Evolutionary conservation across 2,888 invertebrate species (phyloP), one percentile per base, ranked within the genome.

Genomic region (Ditula angustiorana): DNA sequence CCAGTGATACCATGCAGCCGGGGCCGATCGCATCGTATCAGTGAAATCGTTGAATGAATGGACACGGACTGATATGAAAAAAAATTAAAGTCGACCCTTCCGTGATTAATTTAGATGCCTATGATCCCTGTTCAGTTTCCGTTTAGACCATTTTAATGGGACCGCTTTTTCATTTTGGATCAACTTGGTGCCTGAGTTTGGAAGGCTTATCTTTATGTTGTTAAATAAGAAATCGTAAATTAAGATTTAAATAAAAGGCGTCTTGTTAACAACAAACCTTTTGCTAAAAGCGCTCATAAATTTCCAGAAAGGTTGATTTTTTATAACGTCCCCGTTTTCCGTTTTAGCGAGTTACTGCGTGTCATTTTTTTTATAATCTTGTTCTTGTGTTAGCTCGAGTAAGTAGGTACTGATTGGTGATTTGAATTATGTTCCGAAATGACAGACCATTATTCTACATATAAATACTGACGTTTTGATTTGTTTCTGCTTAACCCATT

Each of bases 201-300:
- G 78, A 71, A 75, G 72, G 75, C 84, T 88, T 88, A 88, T 88
- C 88, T 89, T 83, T 83, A 82, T 74, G 78, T 78, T 80, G 76
- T 81, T 80, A 80, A 76, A 83, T 80, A 83, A 83, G 80, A 79
- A 85, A 85, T 81, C 88, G 85, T 89, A 89, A 89, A 88, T 89
- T 86, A 85, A 85, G 87, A 82, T 88, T 87, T 86, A 88, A 89
- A 88, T 88, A 88, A 89, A 88, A 88, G 83, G 85, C 80, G 85
- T 86, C 88, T 87, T 90, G 88, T 89, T 87, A 90, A 89, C 88
- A 88, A 75, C 87, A 85, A 89, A 90, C 86, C 87, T 90, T 88
- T 87, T 88, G 88, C 88, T 89, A 90, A 90, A 88, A 88, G 88
- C 86, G 80, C 80, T 73, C 84, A 88, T 89, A 89, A 89, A 90